Percentiles rank a stretch among this genome's conserved stretches.
Evolutionary conservation across 1,140 invertebrate genomes (phyloP).

Genomic region (Notospermus geniculatus): DNA sequence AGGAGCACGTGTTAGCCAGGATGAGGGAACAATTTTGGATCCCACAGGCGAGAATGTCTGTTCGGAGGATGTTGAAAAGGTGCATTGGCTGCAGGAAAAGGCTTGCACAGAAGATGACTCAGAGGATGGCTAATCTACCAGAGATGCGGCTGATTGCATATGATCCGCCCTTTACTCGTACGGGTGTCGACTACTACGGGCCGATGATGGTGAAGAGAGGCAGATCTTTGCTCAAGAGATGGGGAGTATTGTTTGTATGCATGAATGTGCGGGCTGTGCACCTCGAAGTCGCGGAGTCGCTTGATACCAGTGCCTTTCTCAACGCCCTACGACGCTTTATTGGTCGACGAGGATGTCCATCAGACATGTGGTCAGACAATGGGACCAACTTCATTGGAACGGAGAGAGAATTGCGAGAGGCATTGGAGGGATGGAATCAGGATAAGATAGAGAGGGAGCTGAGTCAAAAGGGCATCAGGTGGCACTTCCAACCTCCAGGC

Average conservation of each 20-base stretch:
- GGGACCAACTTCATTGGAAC: conserved; percentile 11
- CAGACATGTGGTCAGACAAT: conserved; percentile 11
- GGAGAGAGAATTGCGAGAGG: conserved; percentile 1
- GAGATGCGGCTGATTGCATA: conserved; percentile 12
- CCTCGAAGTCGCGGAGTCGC: not conserved
- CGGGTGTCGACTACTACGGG: conserved; percentile 20
- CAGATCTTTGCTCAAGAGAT: conserved; percentile 8
- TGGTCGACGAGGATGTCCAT: not conserved
- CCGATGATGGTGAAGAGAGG: conserved; percentile 14
- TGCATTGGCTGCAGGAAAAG: conserved; percentile 18
- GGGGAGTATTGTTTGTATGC: conserved; percentile 13
- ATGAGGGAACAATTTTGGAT: conserved; percentile 23
- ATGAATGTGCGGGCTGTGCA: not conserved
- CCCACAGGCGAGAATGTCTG: not conserved
- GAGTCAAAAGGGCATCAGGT: not conserved
- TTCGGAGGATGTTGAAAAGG: conserved; percentile 13
- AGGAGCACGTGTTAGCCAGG: conserved; percentile 11
- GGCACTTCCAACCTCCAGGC: conserved; percentile 4
- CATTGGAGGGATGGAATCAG: not conserved
- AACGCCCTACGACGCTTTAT: conserved; percentile 13
- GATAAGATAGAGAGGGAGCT: not conserved
- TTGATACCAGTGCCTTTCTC: conserved; percentile 5
- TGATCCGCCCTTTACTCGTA: conserved; percentile 13
- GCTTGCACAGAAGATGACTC: not conserved
- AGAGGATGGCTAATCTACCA: conserved; percentile 22